These are phyloP conservation scores for Triplophysa yarkandensis DNA, from an alignment of 2,797 vertebrate species.

Conservation along the genomic window DNA sequence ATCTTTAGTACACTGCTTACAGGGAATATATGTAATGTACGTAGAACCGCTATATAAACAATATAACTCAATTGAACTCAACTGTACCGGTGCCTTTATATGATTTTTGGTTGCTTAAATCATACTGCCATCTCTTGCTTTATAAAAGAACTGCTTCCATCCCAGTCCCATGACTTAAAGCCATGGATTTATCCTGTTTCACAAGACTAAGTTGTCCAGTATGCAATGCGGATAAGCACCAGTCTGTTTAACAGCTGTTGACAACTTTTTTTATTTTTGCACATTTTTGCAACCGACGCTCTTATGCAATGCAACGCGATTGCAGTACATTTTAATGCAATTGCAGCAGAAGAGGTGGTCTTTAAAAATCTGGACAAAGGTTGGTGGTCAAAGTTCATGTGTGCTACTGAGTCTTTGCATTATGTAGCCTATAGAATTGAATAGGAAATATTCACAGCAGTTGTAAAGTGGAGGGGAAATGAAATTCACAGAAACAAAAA, in stretches of 20 bases:
- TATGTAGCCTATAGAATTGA: constrained; percentile 1
- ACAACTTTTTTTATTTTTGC: neutral
- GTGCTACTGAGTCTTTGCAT: constrained; percentile 7
- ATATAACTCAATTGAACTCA: too few species aligned
- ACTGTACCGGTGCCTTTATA: too few species aligned
- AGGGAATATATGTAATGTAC: too few species aligned
- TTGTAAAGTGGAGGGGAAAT: neutral
- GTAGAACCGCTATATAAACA: too few species aligned
- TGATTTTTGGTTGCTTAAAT: neutral
- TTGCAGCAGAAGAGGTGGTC: neutral
- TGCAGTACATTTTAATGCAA: neutral
- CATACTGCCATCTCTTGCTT: constrained; percentile 49
- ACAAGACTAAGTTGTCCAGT: neutral
- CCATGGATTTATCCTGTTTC: neutral
- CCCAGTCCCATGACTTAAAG: neutral
- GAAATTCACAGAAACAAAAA: neutral
- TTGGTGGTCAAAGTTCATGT: constrained; percentile 38
- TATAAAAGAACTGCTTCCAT: constrained; percentile 24
- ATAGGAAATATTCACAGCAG: neutral
- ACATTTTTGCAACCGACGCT: too few species aligned
- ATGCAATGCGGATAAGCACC: neutral
- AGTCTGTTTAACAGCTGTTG: neutral
- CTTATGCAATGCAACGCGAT: neutral
- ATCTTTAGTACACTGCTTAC: too few species aligned
- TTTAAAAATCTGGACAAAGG: constrained; percentile 15